Evolutionary conservation across 1,140 invertebrate genomes (phyloP).

Genomic region (Papilio xuthus): DNA sequence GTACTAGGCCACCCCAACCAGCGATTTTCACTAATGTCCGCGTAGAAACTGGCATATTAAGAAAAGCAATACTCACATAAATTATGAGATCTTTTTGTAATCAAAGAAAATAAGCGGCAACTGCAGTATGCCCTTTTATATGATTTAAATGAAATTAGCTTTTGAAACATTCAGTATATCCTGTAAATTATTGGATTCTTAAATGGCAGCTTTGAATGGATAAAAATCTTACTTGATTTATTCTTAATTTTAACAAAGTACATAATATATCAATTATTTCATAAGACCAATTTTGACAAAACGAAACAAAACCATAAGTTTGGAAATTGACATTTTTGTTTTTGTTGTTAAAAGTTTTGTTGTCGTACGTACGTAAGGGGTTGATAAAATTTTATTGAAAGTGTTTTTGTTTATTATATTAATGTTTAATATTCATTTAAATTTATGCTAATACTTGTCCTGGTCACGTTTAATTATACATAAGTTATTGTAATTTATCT

Average conservation of each 20-base stretch:
- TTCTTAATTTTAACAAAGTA: background rate
- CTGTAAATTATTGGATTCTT: background rate
- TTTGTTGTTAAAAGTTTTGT: background rate
- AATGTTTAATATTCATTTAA: background rate
- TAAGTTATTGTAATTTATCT: background rate
- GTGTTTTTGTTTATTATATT: background rate
- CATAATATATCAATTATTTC: background rate
- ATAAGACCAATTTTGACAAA: too few relatives aligned
- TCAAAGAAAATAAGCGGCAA: background rate
- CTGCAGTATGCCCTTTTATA: background rate
- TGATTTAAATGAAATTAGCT: background rate
- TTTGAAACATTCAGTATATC: background rate
- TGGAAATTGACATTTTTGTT: background rate
- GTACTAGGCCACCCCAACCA: constrained; percentile 66
- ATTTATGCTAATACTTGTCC: background rate
- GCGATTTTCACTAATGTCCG: constrained; percentile 68
- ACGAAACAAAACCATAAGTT: background rate
- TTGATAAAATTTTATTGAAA: background rate
- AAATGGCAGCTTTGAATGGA: background rate
- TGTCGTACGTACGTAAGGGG: background rate
- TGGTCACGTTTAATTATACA: too few relatives aligned
- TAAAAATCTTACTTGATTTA: background rate
- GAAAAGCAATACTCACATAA: constrained; percentile 16
- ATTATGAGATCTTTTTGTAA: background rate
- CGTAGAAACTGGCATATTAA: constrained; percentile 59